Base-by-base conservation (phyloP, 2,888 invertebrate species). In the Iphiclides podalirius region DNA sequence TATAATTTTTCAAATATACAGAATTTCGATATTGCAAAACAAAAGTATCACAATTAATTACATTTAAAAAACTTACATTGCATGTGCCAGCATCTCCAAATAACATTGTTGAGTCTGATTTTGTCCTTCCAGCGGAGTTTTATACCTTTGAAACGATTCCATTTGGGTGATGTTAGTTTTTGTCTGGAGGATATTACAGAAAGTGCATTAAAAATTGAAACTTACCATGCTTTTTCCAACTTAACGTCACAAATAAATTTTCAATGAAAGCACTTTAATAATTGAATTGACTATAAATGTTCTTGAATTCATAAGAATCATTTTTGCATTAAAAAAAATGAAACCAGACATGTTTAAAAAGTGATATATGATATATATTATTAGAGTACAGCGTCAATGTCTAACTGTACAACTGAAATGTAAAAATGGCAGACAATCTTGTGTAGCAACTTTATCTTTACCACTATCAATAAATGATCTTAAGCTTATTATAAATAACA, bases 81-180 rank as follows among this genome's bases (percentile, higher is more conserved):
- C 95, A 99, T 96, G 84, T 98, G 98, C 98, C 99, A 99, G 80
- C 99, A 99, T 78, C 99, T 92, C 99, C 99, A 99, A 73, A 99
- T 99, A 64, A 99, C 98, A 88, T 99, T 99, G 92, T 99, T 99
- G 68, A 99, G 90, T 64, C 99, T 93, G 72, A 99, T 98, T 90
- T 99, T 98, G 91, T 99, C 99, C 87, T 99, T 99, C 95, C 98
- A 97, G 68, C 96, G 92, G 57, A 99, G 90, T 70, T 98, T 94
- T 71, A 99, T 94, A 59, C 99, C 99, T 90, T 98, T 97, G 91
- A 99, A 99, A 73, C 98, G 94, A 90, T 99, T 99, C 99, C 99
- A 99, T 92, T 99, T 98, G 57, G 99, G 99, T 58, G 99, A 99
- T 52, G 99, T 98, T 85, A 99, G 90, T 90, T 98, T 98, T 91